Conservation (phyloP, 2,113 vertebrate species). For the Falcunculus frontatus region DNA sequence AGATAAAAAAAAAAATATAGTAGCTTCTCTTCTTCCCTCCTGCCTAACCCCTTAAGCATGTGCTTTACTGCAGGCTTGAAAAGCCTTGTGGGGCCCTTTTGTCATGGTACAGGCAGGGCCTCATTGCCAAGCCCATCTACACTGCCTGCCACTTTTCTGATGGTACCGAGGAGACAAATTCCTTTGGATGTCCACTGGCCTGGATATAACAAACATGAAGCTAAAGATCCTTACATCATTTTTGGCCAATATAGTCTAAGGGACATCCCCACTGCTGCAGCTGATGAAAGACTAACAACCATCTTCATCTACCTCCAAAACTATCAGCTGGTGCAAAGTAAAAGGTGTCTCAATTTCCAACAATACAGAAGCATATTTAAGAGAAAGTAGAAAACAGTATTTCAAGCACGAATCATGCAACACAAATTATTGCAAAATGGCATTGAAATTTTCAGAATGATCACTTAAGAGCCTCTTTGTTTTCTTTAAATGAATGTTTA, state of each 20-base stretch:
- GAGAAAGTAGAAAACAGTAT: neutral
- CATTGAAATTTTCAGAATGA: neutral
- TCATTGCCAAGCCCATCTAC: neutral
- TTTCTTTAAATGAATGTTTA: neutral
- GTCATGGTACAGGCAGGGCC: neutral
- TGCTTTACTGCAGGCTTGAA: neutral
- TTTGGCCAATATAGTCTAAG: neutral
- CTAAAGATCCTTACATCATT: neutral
- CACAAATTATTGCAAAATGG: neutral
- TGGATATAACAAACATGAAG: neutral
- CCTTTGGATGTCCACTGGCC: neutral
- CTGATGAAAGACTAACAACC: neutral
- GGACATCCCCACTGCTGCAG: neutral
- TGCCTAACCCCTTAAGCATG: neutral
- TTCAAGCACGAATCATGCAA: neutral
- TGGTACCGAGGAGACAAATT: neutral
- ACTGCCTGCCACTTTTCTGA: neutral
- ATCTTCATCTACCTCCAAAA: neutral
- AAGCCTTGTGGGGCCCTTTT: neutral
- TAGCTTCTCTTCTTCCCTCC: neutral
- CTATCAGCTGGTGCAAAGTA: neutral
- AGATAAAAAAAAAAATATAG: neutral
- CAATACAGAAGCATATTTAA: neutral
- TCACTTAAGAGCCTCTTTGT: neutral
- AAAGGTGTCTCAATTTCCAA: neutral